Evolutionary conservation across 30 jellyfish, hydroid and myxozoan genomes (phyloP), one percentile per base, ranked within the genome.

Genomic region (Aurelia sp.): DNA sequence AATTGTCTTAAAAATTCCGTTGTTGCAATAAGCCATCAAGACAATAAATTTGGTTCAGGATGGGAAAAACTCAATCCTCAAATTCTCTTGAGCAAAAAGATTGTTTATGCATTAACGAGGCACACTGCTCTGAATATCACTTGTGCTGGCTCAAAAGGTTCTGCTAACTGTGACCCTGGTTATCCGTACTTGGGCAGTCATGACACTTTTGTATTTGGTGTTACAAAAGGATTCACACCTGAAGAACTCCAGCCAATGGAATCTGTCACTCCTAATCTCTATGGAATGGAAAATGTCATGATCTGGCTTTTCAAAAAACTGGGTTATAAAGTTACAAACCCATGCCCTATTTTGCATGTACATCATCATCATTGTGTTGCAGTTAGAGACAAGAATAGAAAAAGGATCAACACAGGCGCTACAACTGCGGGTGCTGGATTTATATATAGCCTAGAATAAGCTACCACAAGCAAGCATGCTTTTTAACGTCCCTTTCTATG

Each of bases 21-120:
- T n/a, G 96, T 86, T 20, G 67, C 76, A 30, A 20, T 92, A 50
- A 92, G 86, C 52, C 96, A 92, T 61, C 96, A 86, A 71, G 98
- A 92, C 71, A 92, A 76, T 55, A 86, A 69, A 72, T 19, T 92
- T 21, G 97, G 95, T 3, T 85, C 76, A 73, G 98, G 98, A 11
- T 91, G 98, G 98, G 94, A 86, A 48, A 79, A 77, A 30, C 86
- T 91, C 50, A 74, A 91, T 62, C 82, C 61, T 68, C 37, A 64
- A 5, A 47, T 68, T 7, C 52, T 91, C 33, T 48, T 71, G 51
- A 86, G 55, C 50, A 72, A 65, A 16, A 66, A 78, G 22, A 27
- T 91, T 23, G 60, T 91, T 88, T 91, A 91, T 70, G 98, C 98
- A 4, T 66, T 91, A 66, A 91, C 98, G 61, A 75, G 98, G 48